phyloP scores from a whole-genome alignment of 2,888 invertebrate species.

The Tipula helvola region DNA sequence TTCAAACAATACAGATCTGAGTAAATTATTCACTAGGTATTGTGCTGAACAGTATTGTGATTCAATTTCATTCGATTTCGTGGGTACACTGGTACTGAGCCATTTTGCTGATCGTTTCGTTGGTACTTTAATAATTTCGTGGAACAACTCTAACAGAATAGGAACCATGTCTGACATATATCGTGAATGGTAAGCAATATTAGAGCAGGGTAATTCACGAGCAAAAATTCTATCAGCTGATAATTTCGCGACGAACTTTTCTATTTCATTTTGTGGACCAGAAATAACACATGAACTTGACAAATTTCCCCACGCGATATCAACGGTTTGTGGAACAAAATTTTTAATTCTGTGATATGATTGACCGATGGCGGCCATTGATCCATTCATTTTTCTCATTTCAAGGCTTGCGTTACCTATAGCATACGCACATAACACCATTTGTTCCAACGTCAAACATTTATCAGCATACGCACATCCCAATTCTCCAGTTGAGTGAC shows the following conservation, averaged over 20 bases:
- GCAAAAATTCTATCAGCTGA: constrained; percentile 64
- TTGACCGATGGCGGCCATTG: constrained; percentile 36
- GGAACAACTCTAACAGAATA: constrained; percentile 48
- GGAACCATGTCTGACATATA: constrained; percentile 49
- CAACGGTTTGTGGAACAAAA: constrained; percentile 61
- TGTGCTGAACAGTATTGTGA: constrained; percentile 60
- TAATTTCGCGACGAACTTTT: constrained; percentile 50
- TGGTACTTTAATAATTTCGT: constrained; percentile 49
- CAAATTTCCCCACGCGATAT: constrained; percentile 80
- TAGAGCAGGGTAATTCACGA: constrained; percentile 69
- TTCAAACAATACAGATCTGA: constrained; percentile 44
- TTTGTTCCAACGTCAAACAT: too few relatives aligned
- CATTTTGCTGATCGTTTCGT: constrained; percentile 60
- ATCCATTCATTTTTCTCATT: constrained; percentile 47
- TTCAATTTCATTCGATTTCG: constrained; percentile 53
- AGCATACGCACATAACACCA: constrained; percentile 51
- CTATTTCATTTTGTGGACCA: constrained; percentile 61
- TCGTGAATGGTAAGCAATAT: constrained; percentile 51
- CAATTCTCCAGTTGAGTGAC: too few relatives aligned
- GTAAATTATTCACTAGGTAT: constrained; percentile 76
- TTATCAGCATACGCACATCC: too few relatives aligned
- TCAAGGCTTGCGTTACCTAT: constrained; percentile 65
- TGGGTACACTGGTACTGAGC: constrained; percentile 73
- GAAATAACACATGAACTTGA: constrained; percentile 81
- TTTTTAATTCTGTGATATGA: constrained; percentile 42